Conservation (phyloP, 2,797 vertebrate species). For the Myotis pilosus region DNA sequence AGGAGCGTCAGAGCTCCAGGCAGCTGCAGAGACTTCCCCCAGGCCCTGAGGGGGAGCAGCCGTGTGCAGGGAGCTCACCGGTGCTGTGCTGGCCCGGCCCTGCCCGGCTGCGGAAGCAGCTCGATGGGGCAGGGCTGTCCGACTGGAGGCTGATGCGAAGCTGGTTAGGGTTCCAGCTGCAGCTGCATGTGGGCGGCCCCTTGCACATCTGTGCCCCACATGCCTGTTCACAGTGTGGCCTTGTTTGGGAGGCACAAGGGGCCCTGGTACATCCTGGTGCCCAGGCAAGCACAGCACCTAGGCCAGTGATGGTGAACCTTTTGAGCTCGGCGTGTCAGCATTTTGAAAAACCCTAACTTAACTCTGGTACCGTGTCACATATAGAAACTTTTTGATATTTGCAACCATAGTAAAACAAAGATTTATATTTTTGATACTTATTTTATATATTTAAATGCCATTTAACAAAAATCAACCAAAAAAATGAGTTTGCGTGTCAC, state of each 20-base stretch:
- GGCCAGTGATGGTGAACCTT: not conserved
- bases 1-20: not conserved
- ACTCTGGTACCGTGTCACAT: too few relatives aligned
- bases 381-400: too few relatives aligned
- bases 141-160: too few relatives aligned
- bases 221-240: not conserved
- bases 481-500: too few relatives aligned
- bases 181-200: not conserved
- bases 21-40: not conserved
- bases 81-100: not conserved
- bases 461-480: too few relatives aligned
- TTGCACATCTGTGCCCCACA: not conserved
- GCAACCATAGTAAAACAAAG: too few relatives aligned
- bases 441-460: too few relatives aligned
- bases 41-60: not conserved
- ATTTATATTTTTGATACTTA: too few relatives aligned
- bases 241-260: constrained; percentile 45
- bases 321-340: too few relatives aligned
- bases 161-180: not conserved
- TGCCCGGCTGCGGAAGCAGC: not conserved
- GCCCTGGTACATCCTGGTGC: constrained; percentile 36
- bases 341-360: too few relatives aligned
- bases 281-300: rapidly evolving
- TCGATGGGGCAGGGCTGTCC: not conserved
- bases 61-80: not conserved